phyloP scores from a whole-genome alignment of 1,140 invertebrate species.

The Bombus balteatus region DNA sequence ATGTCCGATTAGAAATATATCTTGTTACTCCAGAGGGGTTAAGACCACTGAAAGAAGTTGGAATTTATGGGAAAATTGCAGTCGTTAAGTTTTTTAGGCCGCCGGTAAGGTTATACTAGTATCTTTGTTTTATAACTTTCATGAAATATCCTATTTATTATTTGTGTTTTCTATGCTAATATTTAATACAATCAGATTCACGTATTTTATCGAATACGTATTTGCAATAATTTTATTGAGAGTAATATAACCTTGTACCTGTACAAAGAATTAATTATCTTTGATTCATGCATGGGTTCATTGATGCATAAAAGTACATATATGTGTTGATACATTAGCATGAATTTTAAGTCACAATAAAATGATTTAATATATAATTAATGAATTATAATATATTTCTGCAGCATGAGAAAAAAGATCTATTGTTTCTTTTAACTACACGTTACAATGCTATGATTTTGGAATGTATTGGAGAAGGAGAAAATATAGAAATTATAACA shows the following conservation, averaged over 20 bases:
- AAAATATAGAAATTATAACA: constrained; percentile 95
- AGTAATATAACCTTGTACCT: neutral
- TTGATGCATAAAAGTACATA: neutral
- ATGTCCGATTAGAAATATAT: constrained; percentile 97
- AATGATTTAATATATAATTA: neutral
- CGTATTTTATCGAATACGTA: neutral
- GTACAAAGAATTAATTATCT: neutral
- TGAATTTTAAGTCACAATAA: neutral
- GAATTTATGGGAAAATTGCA: constrained; percentile 97
- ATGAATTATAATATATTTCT: constrained; percentile 70
- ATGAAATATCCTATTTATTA: neutral
- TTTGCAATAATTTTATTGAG: neutral
- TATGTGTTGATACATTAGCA: no score
- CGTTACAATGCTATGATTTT: constrained; percentile 99
- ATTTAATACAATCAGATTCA: neutral
- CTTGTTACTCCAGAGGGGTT: constrained; percentile 98
- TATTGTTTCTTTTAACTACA: constrained; percentile 96
- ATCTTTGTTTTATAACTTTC: neutral
- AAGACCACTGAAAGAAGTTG: constrained; percentile 96
- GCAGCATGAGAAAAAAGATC: constrained; percentile 96
- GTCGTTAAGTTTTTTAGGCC: constrained; percentile 97
- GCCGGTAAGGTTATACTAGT: constrained; percentile 85
- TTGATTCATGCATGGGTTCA: neutral
- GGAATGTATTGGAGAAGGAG: constrained; percentile 92
- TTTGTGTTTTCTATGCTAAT: neutral